A percentile compares a stretch with the other conserved stretches of the same genome.
phyloP scores from a whole-genome alignment of 2,888 invertebrate species.

The Sussaba pulchella region DNA sequence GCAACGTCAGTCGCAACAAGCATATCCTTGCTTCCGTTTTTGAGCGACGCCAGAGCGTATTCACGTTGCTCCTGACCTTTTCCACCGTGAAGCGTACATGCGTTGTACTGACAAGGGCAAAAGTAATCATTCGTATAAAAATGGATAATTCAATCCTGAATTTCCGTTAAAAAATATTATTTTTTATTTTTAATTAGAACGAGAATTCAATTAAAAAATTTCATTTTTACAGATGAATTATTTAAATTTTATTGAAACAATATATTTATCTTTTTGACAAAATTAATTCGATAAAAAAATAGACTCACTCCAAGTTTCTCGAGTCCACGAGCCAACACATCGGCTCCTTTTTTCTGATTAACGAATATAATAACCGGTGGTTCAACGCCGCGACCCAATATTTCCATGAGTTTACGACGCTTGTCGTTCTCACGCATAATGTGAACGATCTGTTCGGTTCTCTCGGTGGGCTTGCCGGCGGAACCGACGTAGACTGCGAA shows the following conservation, averaged over 20 bases:
- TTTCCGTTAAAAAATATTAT: background rate
- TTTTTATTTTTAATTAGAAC: background rate
- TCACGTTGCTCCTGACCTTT: conserved; percentile 99
- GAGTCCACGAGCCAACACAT: conserved; percentile 97
- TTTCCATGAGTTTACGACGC: conserved; percentile 97
- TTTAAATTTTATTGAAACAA: too few relatives aligned
- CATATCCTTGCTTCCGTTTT: conserved; percentile 98
- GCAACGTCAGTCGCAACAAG: conserved; percentile 99
- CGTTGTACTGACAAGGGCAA: conserved; percentile 90
- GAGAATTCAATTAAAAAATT: background rate
- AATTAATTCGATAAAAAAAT: background rate
- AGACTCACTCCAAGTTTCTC: conserved; percentile 94
- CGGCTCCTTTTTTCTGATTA: conserved; percentile 99
- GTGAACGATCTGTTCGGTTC: conserved; percentile 98
- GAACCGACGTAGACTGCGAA: conserved; percentile 96
- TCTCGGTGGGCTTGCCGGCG: conserved; percentile 97
- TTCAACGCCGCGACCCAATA: conserved; percentile 95
- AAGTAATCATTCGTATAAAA: too few relatives aligned
- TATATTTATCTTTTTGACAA: too few relatives aligned
- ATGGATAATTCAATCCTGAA: conserved; percentile 27
- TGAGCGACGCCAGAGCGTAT: conserved; percentile 98
- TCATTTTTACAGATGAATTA: background rate
- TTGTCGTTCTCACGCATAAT: conserved; percentile 98
- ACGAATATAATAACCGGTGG: conserved; percentile 99
- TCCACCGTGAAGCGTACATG: conserved; percentile 99